Percentiles rank a stretch among this genome's conserved stretches.
These are phyloP conservation scores for Drosophila acutilabella DNA, from an alignment of 2,888 invertebrate genomes.

Conservation along the genomic window DNA sequence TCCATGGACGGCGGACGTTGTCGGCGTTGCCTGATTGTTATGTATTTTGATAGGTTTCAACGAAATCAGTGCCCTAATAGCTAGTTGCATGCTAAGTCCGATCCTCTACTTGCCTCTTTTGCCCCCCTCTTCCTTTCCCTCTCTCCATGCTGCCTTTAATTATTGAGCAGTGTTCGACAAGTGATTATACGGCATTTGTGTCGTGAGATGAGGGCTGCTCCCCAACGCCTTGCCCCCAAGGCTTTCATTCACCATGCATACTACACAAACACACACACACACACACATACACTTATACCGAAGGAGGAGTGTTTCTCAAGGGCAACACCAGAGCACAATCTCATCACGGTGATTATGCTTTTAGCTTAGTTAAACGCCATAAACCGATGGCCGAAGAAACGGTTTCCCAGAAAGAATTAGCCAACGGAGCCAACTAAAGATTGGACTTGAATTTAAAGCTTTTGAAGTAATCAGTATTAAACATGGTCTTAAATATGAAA, in stretches of 20 bases:
- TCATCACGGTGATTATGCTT: constrained; percentile 53
- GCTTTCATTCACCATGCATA: constrained; percentile 17
- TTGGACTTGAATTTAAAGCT: constrained; percentile 4
- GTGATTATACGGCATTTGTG: constrained; percentile 80
- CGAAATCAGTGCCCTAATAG: constrained; percentile 79
- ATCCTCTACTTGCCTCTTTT: background rate
- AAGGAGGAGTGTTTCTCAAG: constrained; percentile 47
- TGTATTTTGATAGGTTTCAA: constrained; percentile 80
- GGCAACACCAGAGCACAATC: constrained; percentile 50
- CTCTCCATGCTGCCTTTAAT: constrained; percentile 57
- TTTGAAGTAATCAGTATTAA: background rate
- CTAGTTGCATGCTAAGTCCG: constrained; percentile 67
- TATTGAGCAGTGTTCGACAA: constrained; percentile 81
- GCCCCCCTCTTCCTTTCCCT: background rate
- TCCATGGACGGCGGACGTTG: background rate
- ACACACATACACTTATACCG: background rate
- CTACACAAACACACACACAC: background rate
- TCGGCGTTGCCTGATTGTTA: constrained; percentile 64
- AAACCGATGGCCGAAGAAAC: constrained; percentile 21
- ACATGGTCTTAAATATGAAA: background rate
- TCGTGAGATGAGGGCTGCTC: constrained; percentile 67
- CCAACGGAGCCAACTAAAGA: constrained; percentile 3
- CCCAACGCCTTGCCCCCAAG: constrained; percentile 31
- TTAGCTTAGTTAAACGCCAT: constrained; percentile 63
- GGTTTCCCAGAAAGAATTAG: constrained; percentile 67